Percentiles rank a stretch among this genome's conserved stretches.
Evolutionary conservation across 2,888 invertebrate genomes (phyloP).

Genomic region (Caenorhabditis doughertyi): DNA sequence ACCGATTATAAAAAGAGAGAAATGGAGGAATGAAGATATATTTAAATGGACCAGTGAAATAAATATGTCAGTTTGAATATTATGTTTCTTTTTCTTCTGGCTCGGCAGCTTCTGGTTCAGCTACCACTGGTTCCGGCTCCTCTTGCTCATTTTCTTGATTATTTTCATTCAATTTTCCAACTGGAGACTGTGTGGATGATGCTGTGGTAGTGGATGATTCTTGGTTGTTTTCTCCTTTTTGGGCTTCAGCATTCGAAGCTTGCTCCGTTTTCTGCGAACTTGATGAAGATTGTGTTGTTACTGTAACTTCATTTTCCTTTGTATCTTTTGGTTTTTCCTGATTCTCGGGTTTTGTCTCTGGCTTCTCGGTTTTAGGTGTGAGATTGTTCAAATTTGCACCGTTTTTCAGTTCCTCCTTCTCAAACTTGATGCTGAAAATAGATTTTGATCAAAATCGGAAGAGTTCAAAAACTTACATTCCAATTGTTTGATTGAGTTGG

Average conservation of each 20-base stretch:
- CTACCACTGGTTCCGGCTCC: constrained; percentile 36
- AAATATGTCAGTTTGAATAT: neutral
- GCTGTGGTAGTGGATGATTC: constrained; percentile 18
- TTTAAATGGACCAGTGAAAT: neutral
- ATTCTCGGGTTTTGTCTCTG: neutral
- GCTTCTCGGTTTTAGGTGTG: constrained; percentile 41
- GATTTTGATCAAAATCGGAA: neutral
- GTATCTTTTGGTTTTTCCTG: neutral
- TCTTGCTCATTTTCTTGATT: constrained; percentile 41
- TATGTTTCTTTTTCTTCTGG: constrained; percentile 47
- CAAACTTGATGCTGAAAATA: constrained; percentile 49
- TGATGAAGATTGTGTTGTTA: neutral
- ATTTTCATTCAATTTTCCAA: constrained; percentile 44
- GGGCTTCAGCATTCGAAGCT: neutral
- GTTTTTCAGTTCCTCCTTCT: constrained; percentile 52
- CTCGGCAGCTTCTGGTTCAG: constrained; percentile 20
- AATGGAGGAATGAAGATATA: constrained; percentile 17
- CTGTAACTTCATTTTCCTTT: constrained; percentile 23
- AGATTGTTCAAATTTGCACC: constrained; percentile 20
- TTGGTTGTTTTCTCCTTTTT: constrained; percentile 2
- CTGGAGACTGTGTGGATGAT: constrained; percentile 32
- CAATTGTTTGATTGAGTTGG: constrained; percentile 67
- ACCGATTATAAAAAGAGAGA: constrained; percentile 9
- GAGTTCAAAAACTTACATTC: constrained; percentile 39
- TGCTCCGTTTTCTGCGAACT: neutral